Evolutionary conservation across 2,113 vertebrate species (phyloP), one percentile per base, ranked within the genome.

Genomic region (Phrynosoma platyrhinos): DNA sequence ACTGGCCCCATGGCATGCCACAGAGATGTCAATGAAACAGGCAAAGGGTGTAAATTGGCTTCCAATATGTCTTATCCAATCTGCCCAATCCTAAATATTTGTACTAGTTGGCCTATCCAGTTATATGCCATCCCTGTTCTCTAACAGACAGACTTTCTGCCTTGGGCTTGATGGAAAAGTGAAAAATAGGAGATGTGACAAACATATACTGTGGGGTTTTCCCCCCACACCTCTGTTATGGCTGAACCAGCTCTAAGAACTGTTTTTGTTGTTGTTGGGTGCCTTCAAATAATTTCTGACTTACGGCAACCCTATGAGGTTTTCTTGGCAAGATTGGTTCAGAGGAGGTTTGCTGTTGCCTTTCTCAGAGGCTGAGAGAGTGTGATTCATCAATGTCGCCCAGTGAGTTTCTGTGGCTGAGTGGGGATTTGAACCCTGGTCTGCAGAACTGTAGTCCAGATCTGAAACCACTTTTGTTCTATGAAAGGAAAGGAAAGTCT

Each of bases 401-500:
- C 47, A 47, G 47, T 47, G 47, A 47, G 47, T 47, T 47, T 47
- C 47, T 47, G 7, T 7, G 7, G 47, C 47, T 47, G 47, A 47
- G 7, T 47, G 5, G 5, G 47, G 47, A 47, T 47, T 47, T 47
- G 47, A 47, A 47, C 47, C 42, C 47, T 47, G 47, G 7, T 47
- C 47, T 47, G 3, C 47, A 47, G 47, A 47, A 47, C 47, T 47
- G 47, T 47, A 47, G 47, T 6, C 47, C 47, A 47, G 47, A 6
- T 7, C 47, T 47, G 47, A 47, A 47, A 47, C 47, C 47, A 25
- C 0, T 0, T 42, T 89, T 58, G 68, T 27, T 20, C 82, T 77
- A 82, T 85, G 89, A 30, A 27, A 89, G 25, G 91, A 90, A 84
- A 68, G 0, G 87, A 62, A 86, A 85, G 79, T 87, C n/a, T 79